A percentile compares a stretch with the other conserved stretches of the same genome.
These are phyloP conservation scores for Myopa testacea DNA, from an alignment of 2,888 invertebrate genomes.

Conservation along the genomic window DNA sequence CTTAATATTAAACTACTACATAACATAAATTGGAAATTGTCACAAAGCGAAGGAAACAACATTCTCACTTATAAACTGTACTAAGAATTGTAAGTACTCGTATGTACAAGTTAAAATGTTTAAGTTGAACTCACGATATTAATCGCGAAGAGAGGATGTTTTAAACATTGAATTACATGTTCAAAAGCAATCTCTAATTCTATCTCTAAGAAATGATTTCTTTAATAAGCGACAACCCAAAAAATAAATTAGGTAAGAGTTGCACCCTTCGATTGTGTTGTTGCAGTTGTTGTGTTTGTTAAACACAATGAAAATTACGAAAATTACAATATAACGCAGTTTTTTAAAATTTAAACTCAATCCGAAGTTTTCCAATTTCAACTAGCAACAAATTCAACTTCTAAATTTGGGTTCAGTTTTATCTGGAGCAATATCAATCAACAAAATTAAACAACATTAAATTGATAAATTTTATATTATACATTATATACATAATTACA, in stretches of 20 bases:
- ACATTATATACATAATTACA: slow-evolving; percentile 7
- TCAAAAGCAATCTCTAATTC: no score
- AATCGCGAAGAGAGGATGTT: no score
- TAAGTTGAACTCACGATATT: background rate
- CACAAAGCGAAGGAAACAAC: slow-evolving; percentile 13
- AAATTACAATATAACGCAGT: background rate
- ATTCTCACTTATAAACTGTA: slow-evolving; percentile 22
- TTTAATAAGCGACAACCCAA: no score
- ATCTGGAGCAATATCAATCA: background rate
- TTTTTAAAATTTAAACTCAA: background rate
- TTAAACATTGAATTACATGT: no score
- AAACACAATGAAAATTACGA: background rate
- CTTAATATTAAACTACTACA: no score
- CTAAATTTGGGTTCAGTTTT: background rate
- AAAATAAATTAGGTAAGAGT: no score
- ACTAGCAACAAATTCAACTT: slow-evolving; percentile 4
- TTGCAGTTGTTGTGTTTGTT: no score
- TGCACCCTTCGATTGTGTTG: background rate
- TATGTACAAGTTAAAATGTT: slow-evolving; percentile 1
- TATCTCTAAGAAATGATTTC: no score
- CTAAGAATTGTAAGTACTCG: slow-evolving; percentile 30
- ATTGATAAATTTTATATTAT: background rate
- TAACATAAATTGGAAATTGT: slow-evolving; percentile 37
- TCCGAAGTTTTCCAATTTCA: slow-evolving; percentile 17
- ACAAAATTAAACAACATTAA: no score